These are phyloP conservation scores for Stegodyphus dumicola DNA, from an alignment of 1,140 invertebrate genomes.

Conservation along the genomic window DNA sequence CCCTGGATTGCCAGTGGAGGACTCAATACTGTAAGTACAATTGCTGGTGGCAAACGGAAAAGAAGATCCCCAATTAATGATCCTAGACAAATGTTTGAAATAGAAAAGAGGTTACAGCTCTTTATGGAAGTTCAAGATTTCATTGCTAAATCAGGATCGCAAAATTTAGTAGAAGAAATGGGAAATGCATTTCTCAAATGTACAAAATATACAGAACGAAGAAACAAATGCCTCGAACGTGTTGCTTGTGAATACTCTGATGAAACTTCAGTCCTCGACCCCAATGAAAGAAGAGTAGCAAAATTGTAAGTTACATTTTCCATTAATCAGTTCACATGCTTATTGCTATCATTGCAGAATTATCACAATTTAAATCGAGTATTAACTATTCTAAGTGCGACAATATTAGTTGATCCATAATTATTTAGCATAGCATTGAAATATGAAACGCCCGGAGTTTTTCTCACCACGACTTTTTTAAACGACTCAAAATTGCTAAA, in stretches of 20 bases:
- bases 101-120: constrained; percentile 22
- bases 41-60: constrained; percentile 18
- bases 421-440: too few species aligned
- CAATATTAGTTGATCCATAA: too few species aligned
- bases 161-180: constrained; percentile 19
- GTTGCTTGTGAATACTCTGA: constrained; percentile 41
- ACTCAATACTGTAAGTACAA: constrained; percentile 21
- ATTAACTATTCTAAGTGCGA: too few species aligned
- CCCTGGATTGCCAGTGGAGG: constrained; percentile 40
- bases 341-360: too few species aligned
- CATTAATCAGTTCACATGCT: too few species aligned
- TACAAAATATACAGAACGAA: constrained; percentile 17
- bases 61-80: not conserved
- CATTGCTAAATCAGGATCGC: constrained; percentile 15
- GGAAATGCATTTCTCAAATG: constrained; percentile 26
- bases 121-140: constrained; percentile 50
- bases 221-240: constrained; percentile 45
- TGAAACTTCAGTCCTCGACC: constrained; percentile 1
- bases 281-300: constrained; percentile 27
- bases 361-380: too few species aligned
- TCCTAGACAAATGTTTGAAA: not conserved
- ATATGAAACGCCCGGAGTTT: too few species aligned
- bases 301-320: constrained; percentile 25
- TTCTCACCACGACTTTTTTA: too few species aligned
- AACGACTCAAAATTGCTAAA: too few species aligned